A percentile compares a stretch with the other conserved stretches of the same genome.
Conservation (phyloP, 2,113 vertebrate genomes). For the Regulus satrapa region DNA sequence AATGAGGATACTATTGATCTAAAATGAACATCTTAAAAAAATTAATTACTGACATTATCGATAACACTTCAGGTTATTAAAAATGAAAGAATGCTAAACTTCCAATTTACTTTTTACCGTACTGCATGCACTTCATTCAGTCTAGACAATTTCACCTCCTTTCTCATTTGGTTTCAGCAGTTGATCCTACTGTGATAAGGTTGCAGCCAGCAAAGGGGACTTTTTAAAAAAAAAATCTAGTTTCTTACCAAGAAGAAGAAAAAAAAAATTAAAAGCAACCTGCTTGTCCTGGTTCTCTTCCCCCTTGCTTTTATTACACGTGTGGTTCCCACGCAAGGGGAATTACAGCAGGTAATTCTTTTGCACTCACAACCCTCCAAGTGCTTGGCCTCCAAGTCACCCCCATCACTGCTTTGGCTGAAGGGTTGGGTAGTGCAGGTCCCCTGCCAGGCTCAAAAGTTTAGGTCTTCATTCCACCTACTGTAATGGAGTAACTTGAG, state of each 20-base stretch:
- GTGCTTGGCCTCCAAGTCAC: background rate
- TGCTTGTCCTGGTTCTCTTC: background rate
- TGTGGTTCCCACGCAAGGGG: background rate
- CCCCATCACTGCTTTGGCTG: background rate
- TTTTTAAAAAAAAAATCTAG: background rate
- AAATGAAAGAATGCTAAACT: slow-evolving; percentile 25
- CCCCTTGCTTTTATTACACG: background rate
- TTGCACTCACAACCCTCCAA: background rate
- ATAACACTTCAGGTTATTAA: slow-evolving; percentile 20
- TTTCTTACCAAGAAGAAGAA: slow-evolving; percentile 5
- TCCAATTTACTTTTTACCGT: background rate
- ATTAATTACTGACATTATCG: background rate
- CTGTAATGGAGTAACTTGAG: no score
- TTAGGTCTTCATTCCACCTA: background rate
- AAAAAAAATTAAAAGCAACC: background rate
- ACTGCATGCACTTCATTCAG: background rate
- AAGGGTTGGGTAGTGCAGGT: background rate
- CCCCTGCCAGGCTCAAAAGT: background rate
- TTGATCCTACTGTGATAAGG: background rate
- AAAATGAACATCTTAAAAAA: slow-evolving; percentile 7
- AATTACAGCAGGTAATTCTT: background rate
- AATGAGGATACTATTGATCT: background rate
- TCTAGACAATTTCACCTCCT: slow-evolving; percentile 46
- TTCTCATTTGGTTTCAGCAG: slow-evolving; percentile 33
- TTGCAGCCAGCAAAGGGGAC: background rate